Evolutionary conservation across 2,113 vertebrate genomes (phyloP).

Genomic region (Puffinus mauretanicus): DNA sequence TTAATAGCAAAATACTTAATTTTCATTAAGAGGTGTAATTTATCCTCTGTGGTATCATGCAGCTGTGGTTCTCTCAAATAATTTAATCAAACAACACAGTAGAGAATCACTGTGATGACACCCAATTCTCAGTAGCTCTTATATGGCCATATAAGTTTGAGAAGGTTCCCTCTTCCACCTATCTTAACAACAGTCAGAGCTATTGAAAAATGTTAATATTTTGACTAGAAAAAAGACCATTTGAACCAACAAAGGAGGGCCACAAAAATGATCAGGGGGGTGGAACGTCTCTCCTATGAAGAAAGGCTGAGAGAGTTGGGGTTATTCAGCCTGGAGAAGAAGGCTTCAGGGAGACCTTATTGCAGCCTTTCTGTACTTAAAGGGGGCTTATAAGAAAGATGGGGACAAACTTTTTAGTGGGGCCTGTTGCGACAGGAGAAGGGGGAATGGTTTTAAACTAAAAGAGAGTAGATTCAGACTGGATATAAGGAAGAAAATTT

Average conservation of each 20-base stretch:
- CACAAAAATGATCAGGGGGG: too few relatives aligned
- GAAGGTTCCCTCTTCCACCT: background rate
- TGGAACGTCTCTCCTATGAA: too few relatives aligned
- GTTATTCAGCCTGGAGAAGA: too few relatives aligned
- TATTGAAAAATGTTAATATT: background rate
- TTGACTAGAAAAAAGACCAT: background rate
- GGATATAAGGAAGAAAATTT: too few relatives aligned
- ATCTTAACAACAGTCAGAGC: background rate
- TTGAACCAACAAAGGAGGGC: background rate
- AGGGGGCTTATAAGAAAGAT: too few relatives aligned
- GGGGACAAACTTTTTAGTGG: too few relatives aligned
- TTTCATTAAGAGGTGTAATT: background rate
- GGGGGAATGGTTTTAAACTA: too few relatives aligned
- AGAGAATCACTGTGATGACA: background rate
- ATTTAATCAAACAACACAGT: background rate
- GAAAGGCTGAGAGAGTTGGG: too few relatives aligned
- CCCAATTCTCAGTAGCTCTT: background rate
- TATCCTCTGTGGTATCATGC: background rate
- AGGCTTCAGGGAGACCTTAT: too few relatives aligned
- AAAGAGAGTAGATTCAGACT: too few relatives aligned
- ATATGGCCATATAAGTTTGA: accelerated
- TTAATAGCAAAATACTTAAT: background rate
- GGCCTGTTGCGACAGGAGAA: too few relatives aligned
- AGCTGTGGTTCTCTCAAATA: background rate
- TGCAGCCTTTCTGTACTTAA: too few relatives aligned